phyloP scores from a whole-genome alignment of 2,113 vertebrate genomes.

The Peromyscus leucopus region DNA sequence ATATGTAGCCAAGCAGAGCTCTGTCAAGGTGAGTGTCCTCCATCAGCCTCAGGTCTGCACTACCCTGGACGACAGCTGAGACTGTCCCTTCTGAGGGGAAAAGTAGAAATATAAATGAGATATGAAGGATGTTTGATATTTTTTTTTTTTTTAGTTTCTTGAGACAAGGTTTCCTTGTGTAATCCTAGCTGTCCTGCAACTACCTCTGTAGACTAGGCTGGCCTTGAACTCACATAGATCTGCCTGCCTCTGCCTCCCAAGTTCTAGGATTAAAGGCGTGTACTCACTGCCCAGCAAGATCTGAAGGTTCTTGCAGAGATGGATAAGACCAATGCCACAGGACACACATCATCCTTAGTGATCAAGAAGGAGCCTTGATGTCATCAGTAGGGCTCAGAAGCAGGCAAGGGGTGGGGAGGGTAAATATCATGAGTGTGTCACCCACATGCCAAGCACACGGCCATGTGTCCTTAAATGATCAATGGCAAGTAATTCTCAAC shows the following conservation, averaged over 20 bases:
- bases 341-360: neutral
- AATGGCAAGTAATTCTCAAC: neutral
- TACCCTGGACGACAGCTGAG: neutral
- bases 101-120: neutral
- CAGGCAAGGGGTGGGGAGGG: neutral
- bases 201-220: neutral
- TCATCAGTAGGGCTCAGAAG: neutral
- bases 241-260: no score
- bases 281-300: no score
- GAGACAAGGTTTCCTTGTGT: neutral
- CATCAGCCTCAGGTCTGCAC: no score
- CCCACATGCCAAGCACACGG: neutral
- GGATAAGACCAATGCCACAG: neutral
- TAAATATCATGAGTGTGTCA: neutral
- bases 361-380: neutral
- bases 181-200: neutral
- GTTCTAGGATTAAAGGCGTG: no score
- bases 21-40: slow-evolving; percentile 43
- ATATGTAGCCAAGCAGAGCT: neutral
- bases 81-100: neutral
- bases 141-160: no score
- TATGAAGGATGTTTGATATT: neutral
- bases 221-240: neutral
- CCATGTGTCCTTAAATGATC: neutral
- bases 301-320: neutral